These are phyloP conservation scores for Leptatherina wallacei DNA, from an alignment of 2,797 vertebrate genomes.

Conservation along the genomic window DNA sequence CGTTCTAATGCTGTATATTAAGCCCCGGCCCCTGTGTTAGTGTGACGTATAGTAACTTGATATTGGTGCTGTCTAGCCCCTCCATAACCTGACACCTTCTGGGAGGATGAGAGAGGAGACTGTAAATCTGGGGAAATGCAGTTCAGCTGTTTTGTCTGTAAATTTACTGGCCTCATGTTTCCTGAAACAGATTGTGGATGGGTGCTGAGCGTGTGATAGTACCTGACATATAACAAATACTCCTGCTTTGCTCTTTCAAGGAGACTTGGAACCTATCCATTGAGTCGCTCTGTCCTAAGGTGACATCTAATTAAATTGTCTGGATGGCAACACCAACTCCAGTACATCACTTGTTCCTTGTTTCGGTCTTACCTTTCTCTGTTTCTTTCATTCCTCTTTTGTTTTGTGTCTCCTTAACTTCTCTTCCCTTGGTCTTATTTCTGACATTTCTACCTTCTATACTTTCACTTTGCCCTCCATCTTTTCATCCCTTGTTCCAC, in stretches of 20 bases:
- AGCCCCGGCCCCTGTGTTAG: slow-evolving; percentile 20
- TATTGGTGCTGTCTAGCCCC: slow-evolving; percentile 23
- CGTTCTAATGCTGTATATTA: slow-evolving; percentile 38
- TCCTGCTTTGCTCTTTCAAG: slow-evolving; percentile 81
- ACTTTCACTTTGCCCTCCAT: slow-evolving; percentile 16
- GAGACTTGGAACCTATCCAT: slow-evolving; percentile 84
- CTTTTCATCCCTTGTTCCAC: slow-evolving; percentile 30
- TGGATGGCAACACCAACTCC: slow-evolving; percentile 64
- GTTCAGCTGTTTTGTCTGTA: slow-evolving; percentile 58
- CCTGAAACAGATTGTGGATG: slow-evolving; percentile 77
- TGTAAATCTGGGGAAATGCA: slow-evolving; percentile 58
- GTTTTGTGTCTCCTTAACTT: slow-evolving; percentile 36
- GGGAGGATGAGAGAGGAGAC: slow-evolving; percentile 35
- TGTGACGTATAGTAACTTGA: slow-evolving; percentile 36
- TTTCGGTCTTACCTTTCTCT: slow-evolving; percentile 40
- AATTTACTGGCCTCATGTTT: slow-evolving; percentile 78
- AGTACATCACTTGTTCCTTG: slow-evolving; percentile 49
- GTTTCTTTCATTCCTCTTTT: slow-evolving; percentile 42
- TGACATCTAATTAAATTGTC: slow-evolving; percentile 88
- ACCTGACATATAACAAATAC: slow-evolving; percentile 82
- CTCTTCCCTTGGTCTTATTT: slow-evolving; percentile 24
- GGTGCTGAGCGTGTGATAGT: slow-evolving; percentile 67
- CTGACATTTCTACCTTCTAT: slow-evolving; percentile 3
- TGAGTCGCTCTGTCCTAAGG: slow-evolving; percentile 79
- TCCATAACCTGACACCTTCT: neutral